Evolutionary conservation across 2,113 vertebrate genomes (phyloP), one percentile per base, ranked within the genome.

Genomic region (Varanus salvator): DNA sequence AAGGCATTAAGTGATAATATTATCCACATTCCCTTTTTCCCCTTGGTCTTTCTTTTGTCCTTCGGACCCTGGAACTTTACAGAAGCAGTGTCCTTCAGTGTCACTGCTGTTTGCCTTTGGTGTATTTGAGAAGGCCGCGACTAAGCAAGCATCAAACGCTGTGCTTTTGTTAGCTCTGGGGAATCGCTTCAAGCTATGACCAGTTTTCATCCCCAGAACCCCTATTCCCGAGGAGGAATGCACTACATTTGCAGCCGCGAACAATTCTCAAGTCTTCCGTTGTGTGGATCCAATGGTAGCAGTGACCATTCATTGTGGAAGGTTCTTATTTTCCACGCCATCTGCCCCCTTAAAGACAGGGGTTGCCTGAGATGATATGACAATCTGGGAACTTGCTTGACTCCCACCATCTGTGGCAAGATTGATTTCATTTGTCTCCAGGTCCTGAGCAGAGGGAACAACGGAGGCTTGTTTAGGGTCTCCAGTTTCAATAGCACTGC

Each of bases 1-100:
- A 38, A 92, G 44, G 89, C 75, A 91, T 64, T 87, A 93, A 95
- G 86, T 60, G 94, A 92, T 96, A 54, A 85, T 88, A 94, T 97
- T 96, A 84, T 96, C 92, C 54, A 75, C 91, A 92, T 96, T 87
- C 92, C 93, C 93, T 95, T 85, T 96, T 80, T 91, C 92, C 69
- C 87, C 92, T 71, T 3, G 57, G n/a, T 80, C 72, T 92, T 69
- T 90, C 83, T 96, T 93, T 97, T 96, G 95, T 95, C 85, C 84
- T 89, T 17, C 0, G 0, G 60, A 85, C 84, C 60, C 21, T 0
- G 15, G 91, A 89, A 44, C 91, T 94, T 92, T 93, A 96, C 50
- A 89, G 90, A 95, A 96, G 91, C 92, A 87, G 44, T 60, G 91
- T 82, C 89, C 83, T 57, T 85, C 91, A 57, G 91, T 69, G 91